Evolutionary conservation across 2,888 invertebrate species (phyloP).

Genomic region (Dendrolimus houi): DNA sequence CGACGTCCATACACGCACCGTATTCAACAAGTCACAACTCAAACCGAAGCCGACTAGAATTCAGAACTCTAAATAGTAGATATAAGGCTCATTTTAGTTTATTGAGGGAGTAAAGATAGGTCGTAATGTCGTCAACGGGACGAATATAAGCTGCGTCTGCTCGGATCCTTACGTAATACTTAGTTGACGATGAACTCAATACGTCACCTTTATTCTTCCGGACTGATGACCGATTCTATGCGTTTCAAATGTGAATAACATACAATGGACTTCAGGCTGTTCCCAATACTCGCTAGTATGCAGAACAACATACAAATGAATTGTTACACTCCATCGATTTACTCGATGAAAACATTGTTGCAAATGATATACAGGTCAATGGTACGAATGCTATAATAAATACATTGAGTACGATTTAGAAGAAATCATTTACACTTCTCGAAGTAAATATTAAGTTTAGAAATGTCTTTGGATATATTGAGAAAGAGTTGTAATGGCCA

Average conservation of each 20-base stretch:
- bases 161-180: slow-evolving; percentile 65
- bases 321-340: neutral
- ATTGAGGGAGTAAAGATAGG: slow-evolving; percentile 28
- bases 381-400: neutral
- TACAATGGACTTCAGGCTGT: neutral
- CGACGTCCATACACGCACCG: slow-evolving; percentile 50
- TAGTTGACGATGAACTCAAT: slow-evolving; percentile 65
- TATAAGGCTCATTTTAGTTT: slow-evolving; percentile 40
- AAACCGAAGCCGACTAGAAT: slow-evolving; percentile 30
- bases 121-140: slow-evolving; percentile 28
- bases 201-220: slow-evolving; percentile 65
- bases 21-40: slow-evolving; percentile 41
- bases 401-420: neutral
- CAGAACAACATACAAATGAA: slow-evolving; percentile 25
- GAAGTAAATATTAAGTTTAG: too few species aligned
- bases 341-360: slow-evolving; percentile 10
- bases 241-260: slow-evolving; percentile 7
- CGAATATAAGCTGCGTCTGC: slow-evolving; percentile 66
- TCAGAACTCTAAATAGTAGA: slow-evolving; percentile 42
- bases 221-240: slow-evolving; percentile 50
- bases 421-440: neutral
- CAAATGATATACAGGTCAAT: slow-evolving; percentile 7
- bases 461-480: too few species aligned
- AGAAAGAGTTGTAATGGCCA: too few species aligned
- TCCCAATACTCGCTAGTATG: slow-evolving; percentile 24